Evolutionary conservation across 2,797 vertebrate species (phyloP), one percentile per base, ranked within the genome.

Genomic region (Threskiornis aethiopicus): DNA sequence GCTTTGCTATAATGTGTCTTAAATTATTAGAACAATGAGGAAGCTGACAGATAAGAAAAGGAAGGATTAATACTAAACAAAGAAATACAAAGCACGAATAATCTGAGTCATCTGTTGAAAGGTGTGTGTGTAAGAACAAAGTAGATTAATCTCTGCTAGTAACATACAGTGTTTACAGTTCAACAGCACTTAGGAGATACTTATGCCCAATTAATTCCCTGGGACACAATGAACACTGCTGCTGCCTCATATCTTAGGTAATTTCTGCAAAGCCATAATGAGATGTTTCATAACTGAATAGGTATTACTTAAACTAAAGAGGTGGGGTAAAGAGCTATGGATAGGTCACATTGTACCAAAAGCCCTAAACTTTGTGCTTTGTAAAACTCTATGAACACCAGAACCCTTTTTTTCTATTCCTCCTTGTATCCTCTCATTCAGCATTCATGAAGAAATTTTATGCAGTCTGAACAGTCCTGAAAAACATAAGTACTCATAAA

Each of bases 301-400:
- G 26, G 35, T 82, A 64, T 44, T 84, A 62, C 18, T 80, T 44
- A n/a, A 92, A 77, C 13, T 65, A 41, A 78, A 91, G 42, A 62
- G 22, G 15, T 71, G 13, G 22, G 14, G 18, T 77, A 84, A 83
- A 89, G 47, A 77, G 9, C 16, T 64, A 37, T 16, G 11, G 33
- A 33, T 35, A 37, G 51, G 52, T 58, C 3, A 1, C 25, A 54
- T 41, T 46, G 13, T 49, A 61, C 11, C 29, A 67, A 66, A 2
- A 1, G 1, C 6, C 1, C 10, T 52, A 44, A 35, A 31, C 20
- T n/a, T 58, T 1, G 0, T 42, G 46, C 18, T 84, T 52, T 59
- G 19, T 44, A 55, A 61, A 82, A 59, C 24, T 71, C 17, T 9
- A 11, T 28, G 37, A 87, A 87, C 8, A 46, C 18, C 26, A 49